phyloP scores from a whole-genome alignment of 2,888 invertebrate species.

The Drosophila fulvimacula region DNA sequence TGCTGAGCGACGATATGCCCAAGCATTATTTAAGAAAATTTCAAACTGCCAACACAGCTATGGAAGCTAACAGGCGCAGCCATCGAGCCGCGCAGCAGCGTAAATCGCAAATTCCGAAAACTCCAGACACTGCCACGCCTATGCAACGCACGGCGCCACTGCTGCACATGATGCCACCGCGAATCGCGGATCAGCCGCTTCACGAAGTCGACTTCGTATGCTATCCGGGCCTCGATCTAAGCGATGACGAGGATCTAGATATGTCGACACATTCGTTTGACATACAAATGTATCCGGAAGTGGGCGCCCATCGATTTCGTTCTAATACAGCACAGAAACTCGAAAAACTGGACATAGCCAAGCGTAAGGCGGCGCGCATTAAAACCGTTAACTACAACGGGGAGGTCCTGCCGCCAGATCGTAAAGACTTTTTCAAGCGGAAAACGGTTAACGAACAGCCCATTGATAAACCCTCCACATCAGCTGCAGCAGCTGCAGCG shows the following conservation, averaged over 20 bases:
- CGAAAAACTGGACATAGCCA: slow-evolving; percentile 94
- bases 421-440: slow-evolving; percentile 75
- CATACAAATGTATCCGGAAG: slow-evolving; percentile 89
- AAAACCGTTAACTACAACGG: slow-evolving; percentile 85
- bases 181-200: slow-evolving; percentile 69
- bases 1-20: slow-evolving; percentile 92
- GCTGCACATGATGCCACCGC: slow-evolving; percentile 35
- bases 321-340: slow-evolving; percentile 95
- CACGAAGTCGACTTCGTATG: slow-evolving; percentile 86
- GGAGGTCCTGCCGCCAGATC: slow-evolving; percentile 73
- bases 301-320: slow-evolving; percentile 88
- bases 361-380: slow-evolving; percentile 91
- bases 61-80: slow-evolving; percentile 45
- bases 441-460: slow-evolving; percentile 52
- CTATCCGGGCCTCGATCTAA: slow-evolving; percentile 92
- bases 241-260: slow-evolving; percentile 91
- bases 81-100: slow-evolving; percentile 45
- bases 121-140: slow-evolving; percentile 41
- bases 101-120: slow-evolving; percentile 26
- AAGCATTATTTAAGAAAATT: slow-evolving; percentile 86
- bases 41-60: slow-evolving; percentile 80
- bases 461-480: slow-evolving; percentile 27
- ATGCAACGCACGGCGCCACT: slow-evolving; percentile 24
- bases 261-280: slow-evolving; percentile 90
- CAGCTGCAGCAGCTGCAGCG: slow-evolving; percentile 11